Percentiles rank a stretch among this genome's conserved stretches.
Evolutionary conservation across 2,797 vertebrate species (phyloP).

Genomic region (Lerista edwardsae): DNA sequence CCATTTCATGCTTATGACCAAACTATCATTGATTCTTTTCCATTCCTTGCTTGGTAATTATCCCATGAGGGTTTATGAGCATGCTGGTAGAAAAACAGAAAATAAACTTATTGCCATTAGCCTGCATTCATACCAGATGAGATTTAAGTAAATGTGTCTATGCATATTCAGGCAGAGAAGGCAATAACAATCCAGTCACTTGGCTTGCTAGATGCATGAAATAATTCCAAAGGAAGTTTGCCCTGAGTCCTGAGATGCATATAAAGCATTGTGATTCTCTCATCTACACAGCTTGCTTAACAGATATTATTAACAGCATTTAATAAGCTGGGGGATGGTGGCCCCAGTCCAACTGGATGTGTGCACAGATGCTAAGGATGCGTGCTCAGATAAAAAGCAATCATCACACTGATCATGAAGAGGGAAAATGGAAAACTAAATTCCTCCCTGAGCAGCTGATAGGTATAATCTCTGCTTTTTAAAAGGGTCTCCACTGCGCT

Average conservation of each 20-base stretch:
- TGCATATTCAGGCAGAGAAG: conserved; percentile 6
- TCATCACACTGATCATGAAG: background rate
- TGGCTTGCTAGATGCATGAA: background rate
- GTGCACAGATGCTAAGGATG: background rate
- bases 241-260: background rate
- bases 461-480: background rate
- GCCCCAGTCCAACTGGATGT: background rate
- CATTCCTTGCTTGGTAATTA: conserved; percentile 3
- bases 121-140: background rate
- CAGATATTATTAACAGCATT: background rate
- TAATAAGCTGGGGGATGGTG: background rate
- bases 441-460: background rate
- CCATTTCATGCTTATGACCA: conserved; percentile 1
- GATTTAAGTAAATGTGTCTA: conserved; percentile 20
- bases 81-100: conserved; percentile 7
- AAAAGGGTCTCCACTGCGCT: background rate
- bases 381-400: background rate
- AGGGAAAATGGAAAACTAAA: background rate
- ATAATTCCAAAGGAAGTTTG: conserved; percentile 2
- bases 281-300: background rate
- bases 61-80: background rate
- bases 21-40: conserved; percentile 10
- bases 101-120: conserved; percentile 8
- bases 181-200: conserved; percentile 6
- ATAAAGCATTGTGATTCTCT: background rate